Conservation (phyloP, 2,797 vertebrate genomes). For the Uromys caudimaculatus region DNA sequence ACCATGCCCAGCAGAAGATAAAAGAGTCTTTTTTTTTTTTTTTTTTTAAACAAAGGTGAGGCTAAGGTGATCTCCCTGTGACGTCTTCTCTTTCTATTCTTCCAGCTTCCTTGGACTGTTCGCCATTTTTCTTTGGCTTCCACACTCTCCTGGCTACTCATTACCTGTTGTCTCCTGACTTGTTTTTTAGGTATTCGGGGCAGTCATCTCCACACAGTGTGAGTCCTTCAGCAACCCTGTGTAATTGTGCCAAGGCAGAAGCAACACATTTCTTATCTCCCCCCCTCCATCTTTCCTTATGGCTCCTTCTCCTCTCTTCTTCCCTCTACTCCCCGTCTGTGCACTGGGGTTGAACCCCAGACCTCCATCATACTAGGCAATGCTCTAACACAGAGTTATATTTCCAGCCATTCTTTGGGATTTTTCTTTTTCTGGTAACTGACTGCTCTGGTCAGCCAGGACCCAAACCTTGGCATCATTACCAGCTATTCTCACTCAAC, state of each 20-base stretch:
- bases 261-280: too few relatives aligned
- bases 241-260: background rate
- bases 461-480: background rate
- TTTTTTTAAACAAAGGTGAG: background rate
- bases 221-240: background rate
- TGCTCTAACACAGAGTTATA: background rate
- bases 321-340: background rate
- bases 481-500: background rate
- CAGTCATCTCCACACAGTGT: background rate
- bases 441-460: background rate
- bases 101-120: background rate
- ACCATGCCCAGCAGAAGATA: background rate
- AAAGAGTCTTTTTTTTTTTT: conserved; percentile 23
- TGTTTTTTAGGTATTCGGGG: background rate
- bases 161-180: background rate
- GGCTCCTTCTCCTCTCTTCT: background rate
- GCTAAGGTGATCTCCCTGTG: background rate
- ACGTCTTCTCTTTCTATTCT: background rate
- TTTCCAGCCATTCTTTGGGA: background rate
- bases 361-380: too few relatives aligned
- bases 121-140: background rate
- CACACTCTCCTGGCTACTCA: background rate
- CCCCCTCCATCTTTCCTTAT: background rate
- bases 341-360: background rate
- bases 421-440: background rate